Conservation (phyloP, 2,888 invertebrate genomes). For the Ormyrus rosae region DNA sequence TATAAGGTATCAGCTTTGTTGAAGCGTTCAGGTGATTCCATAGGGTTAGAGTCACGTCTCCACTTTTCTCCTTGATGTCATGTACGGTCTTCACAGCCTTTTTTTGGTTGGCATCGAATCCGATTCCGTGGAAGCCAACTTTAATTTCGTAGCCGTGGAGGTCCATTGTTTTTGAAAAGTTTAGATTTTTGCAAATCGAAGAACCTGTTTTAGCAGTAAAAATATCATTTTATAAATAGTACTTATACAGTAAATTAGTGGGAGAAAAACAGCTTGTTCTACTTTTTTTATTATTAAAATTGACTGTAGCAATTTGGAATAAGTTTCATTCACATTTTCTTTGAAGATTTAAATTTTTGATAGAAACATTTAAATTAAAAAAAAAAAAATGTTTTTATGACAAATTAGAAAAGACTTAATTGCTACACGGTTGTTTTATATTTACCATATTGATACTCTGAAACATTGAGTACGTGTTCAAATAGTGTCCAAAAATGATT, state of each 20-base stretch:
- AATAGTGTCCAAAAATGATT: slow-evolving; percentile 8
- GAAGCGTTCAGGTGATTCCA: neutral
- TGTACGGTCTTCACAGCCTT: neutral
- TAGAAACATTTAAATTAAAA: neutral
- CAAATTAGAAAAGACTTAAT: neutral
- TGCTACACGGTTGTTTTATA: neutral
- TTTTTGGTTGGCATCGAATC: neutral
- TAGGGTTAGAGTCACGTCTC: neutral
- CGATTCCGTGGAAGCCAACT: neutral
- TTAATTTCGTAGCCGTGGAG: slow-evolving; percentile 1
- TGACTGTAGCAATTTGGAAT: neutral
- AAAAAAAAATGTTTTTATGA: neutral
- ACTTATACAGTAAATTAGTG: neutral
- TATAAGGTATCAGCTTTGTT: neutral
- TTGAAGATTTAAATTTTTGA: neutral
- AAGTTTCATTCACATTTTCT: no score
- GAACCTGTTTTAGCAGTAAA: neutral
- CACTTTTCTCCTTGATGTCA: neutral
- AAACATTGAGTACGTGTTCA: neutral
- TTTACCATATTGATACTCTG: neutral
- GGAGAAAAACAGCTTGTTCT: neutral
- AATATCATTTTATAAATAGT: neutral
- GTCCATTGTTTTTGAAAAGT: neutral
- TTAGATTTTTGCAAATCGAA: slow-evolving; percentile 1
- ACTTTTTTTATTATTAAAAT: neutral